Evolutionary conservation across 1,140 invertebrate species (phyloP).

Genomic region (Diorhabda carinulata): DNA sequence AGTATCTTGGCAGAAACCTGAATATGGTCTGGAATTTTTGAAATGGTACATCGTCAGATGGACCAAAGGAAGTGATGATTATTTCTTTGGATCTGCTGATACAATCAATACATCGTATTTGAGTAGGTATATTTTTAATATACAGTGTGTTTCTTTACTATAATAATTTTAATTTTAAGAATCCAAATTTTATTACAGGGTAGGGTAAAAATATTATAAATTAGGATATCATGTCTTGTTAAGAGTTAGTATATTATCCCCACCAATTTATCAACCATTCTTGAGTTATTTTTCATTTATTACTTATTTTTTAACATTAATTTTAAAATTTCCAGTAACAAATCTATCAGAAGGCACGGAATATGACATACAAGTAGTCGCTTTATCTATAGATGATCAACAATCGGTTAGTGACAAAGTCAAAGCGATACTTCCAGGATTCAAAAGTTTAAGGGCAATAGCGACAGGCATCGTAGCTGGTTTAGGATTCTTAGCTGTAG

Average conservation of each 20-base stretch:
- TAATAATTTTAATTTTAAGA: too few species aligned
- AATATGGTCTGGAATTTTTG: constrained; percentile 54
- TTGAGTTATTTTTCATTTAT: too few species aligned
- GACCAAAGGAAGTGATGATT: constrained; percentile 56
- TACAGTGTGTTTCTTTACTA: background rate
- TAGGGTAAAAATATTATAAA: too few species aligned
- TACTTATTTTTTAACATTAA: background rate
- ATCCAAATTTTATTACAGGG: too few species aligned
- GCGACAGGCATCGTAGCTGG: constrained; percentile 53
- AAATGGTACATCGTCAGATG: constrained; percentile 60
- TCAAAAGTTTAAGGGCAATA: constrained; percentile 57
- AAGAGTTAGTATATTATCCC: too few species aligned
- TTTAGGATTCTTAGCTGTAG: constrained; percentile 56
- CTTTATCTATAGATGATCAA: constrained; percentile 54
- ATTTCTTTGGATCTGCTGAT: constrained; percentile 57
- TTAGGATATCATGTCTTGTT: too few species aligned
- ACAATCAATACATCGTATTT: constrained; percentile 60
- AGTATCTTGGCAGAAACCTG: constrained; percentile 69
- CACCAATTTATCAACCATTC: too few species aligned
- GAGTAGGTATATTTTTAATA: constrained; percentile 44
- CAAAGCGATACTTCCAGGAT: constrained; percentile 57
- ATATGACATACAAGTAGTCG: constrained; percentile 65
- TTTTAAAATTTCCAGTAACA: constrained; percentile 51
- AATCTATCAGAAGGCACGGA: constrained; percentile 61
- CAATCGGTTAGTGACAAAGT: constrained; percentile 55